These are phyloP conservation scores for Vimba vimba DNA, from an alignment of 2,113 vertebrate genomes.

Conservation along the genomic window DNA sequence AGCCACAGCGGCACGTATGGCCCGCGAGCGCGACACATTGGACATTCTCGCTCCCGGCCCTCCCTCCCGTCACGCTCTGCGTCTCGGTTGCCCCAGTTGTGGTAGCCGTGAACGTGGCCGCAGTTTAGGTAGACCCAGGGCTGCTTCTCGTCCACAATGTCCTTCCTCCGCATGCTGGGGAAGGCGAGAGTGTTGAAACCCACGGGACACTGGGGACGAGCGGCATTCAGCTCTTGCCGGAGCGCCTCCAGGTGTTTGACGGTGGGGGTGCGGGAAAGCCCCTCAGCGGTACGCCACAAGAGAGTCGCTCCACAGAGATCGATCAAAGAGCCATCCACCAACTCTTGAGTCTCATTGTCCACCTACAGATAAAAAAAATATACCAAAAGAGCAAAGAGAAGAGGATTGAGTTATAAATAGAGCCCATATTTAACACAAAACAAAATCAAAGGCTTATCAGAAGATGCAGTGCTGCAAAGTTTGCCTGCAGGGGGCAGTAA, in stretches of 20 bases:
- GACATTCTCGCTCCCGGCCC: constrained; percentile 89
- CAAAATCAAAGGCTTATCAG: neutral
- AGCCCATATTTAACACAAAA: neutral
- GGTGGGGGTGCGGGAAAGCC: constrained; percentile 92
- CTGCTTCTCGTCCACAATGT: constrained; percentile 96
- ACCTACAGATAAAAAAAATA: constrained; percentile 75
- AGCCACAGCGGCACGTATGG: constrained; percentile 98
- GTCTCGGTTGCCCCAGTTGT: constrained; percentile 95
- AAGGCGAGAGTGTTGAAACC: constrained; percentile 99
- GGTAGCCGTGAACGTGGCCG: constrained; percentile 97
- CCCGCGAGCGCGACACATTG: constrained; percentile 95
- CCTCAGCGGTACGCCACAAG: constrained; percentile 96
- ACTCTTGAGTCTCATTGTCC: constrained; percentile 92
- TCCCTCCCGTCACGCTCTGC: constrained; percentile 74
- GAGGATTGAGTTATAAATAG: neutral
- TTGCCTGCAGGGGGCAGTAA: constrained; percentile 24
- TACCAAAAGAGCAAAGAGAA: neutral
- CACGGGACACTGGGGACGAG: constrained; percentile 95
- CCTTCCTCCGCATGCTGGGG: constrained; percentile 97
- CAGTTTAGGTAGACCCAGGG: constrained; percentile 98
- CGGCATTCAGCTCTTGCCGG: constrained; percentile 96
- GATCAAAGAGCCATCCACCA: constrained; percentile 94
- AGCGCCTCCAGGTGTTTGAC: constrained; percentile 97
- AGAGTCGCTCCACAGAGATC: constrained; percentile 95
- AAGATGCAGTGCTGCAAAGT: neutral